Conservation (phyloP, 2,888 invertebrate genomes). For the Dasysyrphus albostriatus region DNA sequence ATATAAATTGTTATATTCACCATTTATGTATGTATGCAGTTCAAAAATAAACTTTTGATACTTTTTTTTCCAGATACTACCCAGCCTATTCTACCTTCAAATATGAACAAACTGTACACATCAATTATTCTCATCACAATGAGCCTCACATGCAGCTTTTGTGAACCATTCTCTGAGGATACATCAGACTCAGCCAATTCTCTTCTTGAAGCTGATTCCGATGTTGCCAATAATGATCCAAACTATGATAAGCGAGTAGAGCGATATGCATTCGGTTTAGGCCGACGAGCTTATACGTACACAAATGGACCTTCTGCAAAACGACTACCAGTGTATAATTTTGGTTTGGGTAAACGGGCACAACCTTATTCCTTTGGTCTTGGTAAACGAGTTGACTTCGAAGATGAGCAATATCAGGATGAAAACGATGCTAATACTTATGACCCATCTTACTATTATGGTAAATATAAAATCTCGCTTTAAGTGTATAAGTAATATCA, state of each 20-base stretch:
- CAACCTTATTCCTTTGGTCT: conserved; percentile 83
- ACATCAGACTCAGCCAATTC: conserved; percentile 60
- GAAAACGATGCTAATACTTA: conserved; percentile 53
- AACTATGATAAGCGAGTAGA: conserved; percentile 85
- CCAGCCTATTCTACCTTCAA: conserved; percentile 25
- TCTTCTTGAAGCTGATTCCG: conserved; percentile 64
- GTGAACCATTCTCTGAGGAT: conserved; percentile 78
- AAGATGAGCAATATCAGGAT: conserved; percentile 78
- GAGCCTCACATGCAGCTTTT: conserved; percentile 79
- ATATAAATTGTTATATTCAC: no score
- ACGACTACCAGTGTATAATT: conserved; percentile 83
- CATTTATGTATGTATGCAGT: no score
- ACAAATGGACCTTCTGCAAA: conserved; percentile 83
- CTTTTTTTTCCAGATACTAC: conserved; percentile 1
- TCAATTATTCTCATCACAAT: conserved; percentile 78
- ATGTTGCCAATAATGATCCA: conserved; percentile 72
- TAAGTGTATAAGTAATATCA: background rate
- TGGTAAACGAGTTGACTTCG: conserved; percentile 80
- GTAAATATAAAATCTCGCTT: conserved; percentile 1
- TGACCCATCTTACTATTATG: conserved; percentile 61
- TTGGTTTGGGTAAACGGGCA: conserved; percentile 83
- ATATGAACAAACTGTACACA: conserved; percentile 76
- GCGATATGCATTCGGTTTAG: conserved; percentile 89
- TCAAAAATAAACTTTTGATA: background rate
- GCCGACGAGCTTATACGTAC: conserved; percentile 86